Percentiles rank a stretch among this genome's conserved stretches.
phyloP scores from a whole-genome alignment of 2,888 invertebrate genomes.

The Phyllotreta striolata region DNA sequence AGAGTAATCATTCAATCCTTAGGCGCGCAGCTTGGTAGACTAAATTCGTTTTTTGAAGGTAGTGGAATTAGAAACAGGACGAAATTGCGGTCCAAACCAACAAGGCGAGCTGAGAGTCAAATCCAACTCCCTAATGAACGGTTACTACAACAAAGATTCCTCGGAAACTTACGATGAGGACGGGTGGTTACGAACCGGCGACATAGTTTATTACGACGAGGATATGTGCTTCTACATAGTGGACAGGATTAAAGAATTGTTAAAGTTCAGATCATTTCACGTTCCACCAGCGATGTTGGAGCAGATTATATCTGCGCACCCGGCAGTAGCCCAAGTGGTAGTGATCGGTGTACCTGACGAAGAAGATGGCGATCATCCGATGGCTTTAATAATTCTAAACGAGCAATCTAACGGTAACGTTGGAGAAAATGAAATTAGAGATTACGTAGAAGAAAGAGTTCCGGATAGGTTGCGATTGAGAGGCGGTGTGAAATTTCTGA shows the following conservation, averaged over 20 bases:
- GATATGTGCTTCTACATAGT: conserved; percentile 63
- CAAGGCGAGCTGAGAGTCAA: conserved; percentile 65
- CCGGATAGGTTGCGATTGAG: conserved; percentile 54
- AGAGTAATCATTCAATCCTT: conserved; percentile 46
- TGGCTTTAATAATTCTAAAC: conserved; percentile 50
- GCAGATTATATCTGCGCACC: conserved; percentile 52
- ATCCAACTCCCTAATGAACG: conserved; percentile 56
- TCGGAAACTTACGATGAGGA: conserved; percentile 60
- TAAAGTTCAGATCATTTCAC: conserved; percentile 64
- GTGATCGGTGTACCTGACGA: conserved; percentile 55
- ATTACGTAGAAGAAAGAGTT: conserved; percentile 50
- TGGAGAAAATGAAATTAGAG: conserved; percentile 48
- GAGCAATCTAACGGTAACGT: conserved; percentile 28
- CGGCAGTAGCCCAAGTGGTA: conserved; percentile 49
- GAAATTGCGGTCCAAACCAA: conserved; percentile 56
- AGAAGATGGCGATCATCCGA: conserved; percentile 54
- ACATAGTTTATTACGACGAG: conserved; percentile 64
- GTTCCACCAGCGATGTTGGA: conserved; percentile 58
- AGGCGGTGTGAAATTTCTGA: conserved; percentile 54
- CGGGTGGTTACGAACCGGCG: conserved; percentile 65
- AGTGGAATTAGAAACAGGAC: conserved; percentile 52
- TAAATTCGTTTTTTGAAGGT: conserved; percentile 37
- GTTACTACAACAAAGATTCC: conserved; percentile 63
- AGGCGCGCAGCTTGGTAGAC: neutral
- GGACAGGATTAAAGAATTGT: conserved; percentile 64